These are phyloP conservation scores for Corythoichthys haematopterus DNA, from an alignment of 2,113 vertebrate species.

Conservation along the genomic window DNA sequence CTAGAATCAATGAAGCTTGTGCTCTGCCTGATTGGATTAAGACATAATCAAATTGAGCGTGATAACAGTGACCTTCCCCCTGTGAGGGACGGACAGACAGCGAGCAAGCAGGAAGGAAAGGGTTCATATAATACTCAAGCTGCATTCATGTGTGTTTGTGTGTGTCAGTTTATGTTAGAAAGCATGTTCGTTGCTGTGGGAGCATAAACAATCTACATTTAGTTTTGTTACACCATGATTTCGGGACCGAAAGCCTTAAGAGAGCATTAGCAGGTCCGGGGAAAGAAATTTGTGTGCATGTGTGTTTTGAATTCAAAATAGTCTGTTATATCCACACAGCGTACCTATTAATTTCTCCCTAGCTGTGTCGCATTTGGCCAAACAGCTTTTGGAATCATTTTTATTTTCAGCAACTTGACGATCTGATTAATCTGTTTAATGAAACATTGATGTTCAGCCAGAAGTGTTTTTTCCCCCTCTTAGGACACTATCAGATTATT, in stretches of 20 bases:
- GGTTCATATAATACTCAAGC: not conserved
- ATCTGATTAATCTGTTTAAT: not conserved
- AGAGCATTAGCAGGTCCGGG: not conserved
- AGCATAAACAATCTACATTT: constrained; percentile 12
- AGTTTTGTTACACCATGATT: constrained; percentile 10
- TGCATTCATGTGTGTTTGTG: constrained; percentile 6
- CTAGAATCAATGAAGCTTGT: constrained; percentile 63
- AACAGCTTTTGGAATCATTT: not conserved
- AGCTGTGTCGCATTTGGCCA: not conserved
- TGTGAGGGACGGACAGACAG: constrained; percentile 28
- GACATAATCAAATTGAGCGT: constrained; percentile 67
- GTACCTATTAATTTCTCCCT: not conserved
- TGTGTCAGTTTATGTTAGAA: constrained; percentile 6
- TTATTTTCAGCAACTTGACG: not conserved
- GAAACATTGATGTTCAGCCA: not conserved
- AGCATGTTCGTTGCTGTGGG: constrained; percentile 6
- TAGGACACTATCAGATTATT: not conserved
- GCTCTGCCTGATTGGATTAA: constrained; percentile 74
- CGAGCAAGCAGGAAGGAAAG: constrained; percentile 23
- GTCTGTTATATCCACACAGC: not conserved
- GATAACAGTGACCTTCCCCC: constrained; percentile 68
- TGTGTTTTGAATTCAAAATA: constrained; percentile 8
- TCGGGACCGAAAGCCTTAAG: not conserved
- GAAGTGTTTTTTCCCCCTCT: not conserved
- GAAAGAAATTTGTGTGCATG: constrained; percentile 3